Evolutionary conservation across 92 coral and sea anemone genomes (phyloP).

Genomic region (Phenganax subtilis): DNA sequence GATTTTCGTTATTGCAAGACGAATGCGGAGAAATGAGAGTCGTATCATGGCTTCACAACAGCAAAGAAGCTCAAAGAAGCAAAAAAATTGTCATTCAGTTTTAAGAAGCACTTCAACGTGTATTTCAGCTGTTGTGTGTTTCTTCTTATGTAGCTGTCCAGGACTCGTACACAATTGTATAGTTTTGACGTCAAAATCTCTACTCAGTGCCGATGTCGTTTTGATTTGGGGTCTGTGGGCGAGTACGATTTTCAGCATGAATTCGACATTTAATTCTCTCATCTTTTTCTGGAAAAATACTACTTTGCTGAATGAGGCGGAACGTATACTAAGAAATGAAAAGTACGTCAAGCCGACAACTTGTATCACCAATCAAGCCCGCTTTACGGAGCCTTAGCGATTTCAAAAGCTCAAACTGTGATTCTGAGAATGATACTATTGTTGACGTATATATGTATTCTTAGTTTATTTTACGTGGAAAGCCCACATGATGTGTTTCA

Average conservation of each 20-base stretch:
- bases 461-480: too few relatives aligned
- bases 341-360: not conserved
- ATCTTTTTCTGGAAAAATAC: not conserved
- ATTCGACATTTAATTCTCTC: not conserved
- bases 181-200: not conserved
- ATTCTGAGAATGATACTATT: too few relatives aligned
- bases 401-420: too few relatives aligned
- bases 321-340: not conserved
- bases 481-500: too few relatives aligned
- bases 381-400: too few relatives aligned
- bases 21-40: not conserved
- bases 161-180: not conserved
- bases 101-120: slow-evolving; percentile 7
- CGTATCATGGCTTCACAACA: not conserved
- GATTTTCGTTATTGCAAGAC: not conserved
- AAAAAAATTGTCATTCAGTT: not conserved
- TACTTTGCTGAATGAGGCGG: not conserved
- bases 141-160: slow-evolving; percentile 12
- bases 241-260: not conserved
- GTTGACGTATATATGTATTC: too few relatives aligned
- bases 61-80: too few relatives aligned
- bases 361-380: too few relatives aligned
- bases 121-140: slow-evolving; percentile 1
- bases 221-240: not conserved
- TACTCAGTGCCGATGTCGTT: not conserved